Evolutionary conservation across 1,140 invertebrate genomes (phyloP).

Genomic region (Philotrypesis tridentata): DNA sequence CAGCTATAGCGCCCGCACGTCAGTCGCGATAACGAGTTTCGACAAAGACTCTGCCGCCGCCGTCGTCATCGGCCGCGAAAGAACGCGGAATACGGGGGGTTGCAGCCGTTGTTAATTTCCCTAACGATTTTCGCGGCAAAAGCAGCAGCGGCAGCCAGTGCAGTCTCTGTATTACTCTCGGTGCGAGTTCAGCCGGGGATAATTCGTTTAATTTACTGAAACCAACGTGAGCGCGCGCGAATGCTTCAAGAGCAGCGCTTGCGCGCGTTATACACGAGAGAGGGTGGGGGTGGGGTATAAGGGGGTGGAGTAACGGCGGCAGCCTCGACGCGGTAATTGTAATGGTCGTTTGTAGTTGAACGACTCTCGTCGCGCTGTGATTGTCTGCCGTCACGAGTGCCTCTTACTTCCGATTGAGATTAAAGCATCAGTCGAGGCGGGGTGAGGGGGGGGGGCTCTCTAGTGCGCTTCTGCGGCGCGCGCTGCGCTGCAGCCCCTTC

Average conservation of each 20-base stretch:
- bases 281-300: no score
- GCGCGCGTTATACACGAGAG: conserved; percentile 26
- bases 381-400: conserved; percentile 62
- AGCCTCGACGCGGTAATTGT: conserved; percentile 61
- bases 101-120: conserved; percentile 35
- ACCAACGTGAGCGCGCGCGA: conserved; percentile 20
- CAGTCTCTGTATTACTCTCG: neutral
- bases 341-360: conserved; percentile 71
- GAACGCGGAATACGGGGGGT: conserved; percentile 6
- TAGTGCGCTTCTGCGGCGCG: conserved; percentile 18
- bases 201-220: conserved; percentile 47
- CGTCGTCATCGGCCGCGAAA: neutral
- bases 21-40: conserved; percentile 1
- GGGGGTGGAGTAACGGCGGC: conserved; percentile 37
- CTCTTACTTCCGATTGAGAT: conserved; percentile 60
- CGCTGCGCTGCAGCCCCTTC: neutral
- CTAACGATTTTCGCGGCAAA: conserved; percentile 24
- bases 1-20: neutral
- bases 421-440: conserved; percentile 51
- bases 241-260: neutral
- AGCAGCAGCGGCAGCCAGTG: neutral
- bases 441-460: no score
- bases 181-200: conserved; percentile 2
- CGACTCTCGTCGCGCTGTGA: conserved; percentile 60
- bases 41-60: neutral